Conservation (phyloP, 1,140 invertebrate genomes). For the Druon quercuslanigerum region DNA sequence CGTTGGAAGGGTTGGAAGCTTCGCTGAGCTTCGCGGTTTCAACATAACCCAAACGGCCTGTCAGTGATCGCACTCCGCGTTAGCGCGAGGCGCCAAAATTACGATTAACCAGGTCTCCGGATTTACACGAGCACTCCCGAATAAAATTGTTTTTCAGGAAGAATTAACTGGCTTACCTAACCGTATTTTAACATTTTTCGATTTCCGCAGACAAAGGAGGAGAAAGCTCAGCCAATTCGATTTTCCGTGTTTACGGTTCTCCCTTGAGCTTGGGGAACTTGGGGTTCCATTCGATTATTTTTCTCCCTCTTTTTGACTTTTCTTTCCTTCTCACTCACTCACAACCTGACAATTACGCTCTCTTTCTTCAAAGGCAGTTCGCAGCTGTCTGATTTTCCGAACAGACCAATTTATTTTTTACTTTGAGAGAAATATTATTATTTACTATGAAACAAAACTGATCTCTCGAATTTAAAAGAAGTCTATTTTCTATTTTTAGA, state of each 20-base stretch:
- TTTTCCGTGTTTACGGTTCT: slow-evolving; percentile 32
- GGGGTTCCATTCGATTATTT: not conserved
- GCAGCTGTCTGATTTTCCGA: slow-evolving; percentile 1
- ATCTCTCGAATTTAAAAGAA: too few relatives aligned
- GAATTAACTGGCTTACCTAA: not conserved
- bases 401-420: too few relatives aligned
- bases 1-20: not conserved
- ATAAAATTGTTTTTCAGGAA: slow-evolving; percentile 1
- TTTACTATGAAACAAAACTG: too few relatives aligned
- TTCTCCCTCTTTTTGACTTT: slow-evolving; percentile 35
- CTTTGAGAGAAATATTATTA: too few relatives aligned
- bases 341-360: slow-evolving; percentile 31
- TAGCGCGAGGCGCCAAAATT: slow-evolving; percentile 47
- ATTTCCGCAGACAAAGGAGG: slow-evolving; percentile 53
- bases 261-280: slow-evolving; percentile 40
- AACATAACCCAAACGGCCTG: slow-evolving; percentile 66
- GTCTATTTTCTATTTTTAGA: too few relatives aligned
- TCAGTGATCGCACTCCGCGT: slow-evolving; percentile 35
- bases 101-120: not conserved
- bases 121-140: not conserved
- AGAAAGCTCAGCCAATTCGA: slow-evolving; percentile 47
- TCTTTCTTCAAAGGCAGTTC: slow-evolving; percentile 38
- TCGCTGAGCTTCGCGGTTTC: slow-evolving; percentile 41
- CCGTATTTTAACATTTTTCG: slow-evolving; percentile 49
- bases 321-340: slow-evolving; percentile 46